Conservation (phyloP, 2,113 vertebrate species). For the Saccopteryx leptura region DNA sequence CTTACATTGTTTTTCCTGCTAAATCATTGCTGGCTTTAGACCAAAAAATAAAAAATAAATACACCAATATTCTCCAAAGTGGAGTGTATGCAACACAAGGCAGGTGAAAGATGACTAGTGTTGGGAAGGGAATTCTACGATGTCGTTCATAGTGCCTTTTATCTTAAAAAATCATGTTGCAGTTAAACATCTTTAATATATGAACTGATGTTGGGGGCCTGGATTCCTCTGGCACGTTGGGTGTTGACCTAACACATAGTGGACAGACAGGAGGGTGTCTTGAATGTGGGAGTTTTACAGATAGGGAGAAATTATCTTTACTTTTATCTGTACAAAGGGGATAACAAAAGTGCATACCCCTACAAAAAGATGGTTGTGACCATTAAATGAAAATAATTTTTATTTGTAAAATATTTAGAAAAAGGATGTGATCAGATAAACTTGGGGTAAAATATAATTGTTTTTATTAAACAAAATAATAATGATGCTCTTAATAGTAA, state of each 20-base stretch:
- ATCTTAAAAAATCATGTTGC: neutral
- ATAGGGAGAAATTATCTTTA: neutral
- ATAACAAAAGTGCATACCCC: neutral
- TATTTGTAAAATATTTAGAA: neutral
- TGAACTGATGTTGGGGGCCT: neutral
- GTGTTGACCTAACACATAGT: fast-evolving
- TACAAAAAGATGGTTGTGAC: neutral
- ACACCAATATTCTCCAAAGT: neutral
- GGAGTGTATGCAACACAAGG: neutral
- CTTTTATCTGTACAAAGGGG: neutral
- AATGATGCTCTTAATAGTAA: neutral
- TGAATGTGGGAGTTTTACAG: neutral
- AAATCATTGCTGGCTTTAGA: neutral
- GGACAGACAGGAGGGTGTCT: neutral
- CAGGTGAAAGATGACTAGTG: neutral
- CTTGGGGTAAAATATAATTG: neutral
- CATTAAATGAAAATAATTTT: neutral
- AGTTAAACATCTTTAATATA: neutral
- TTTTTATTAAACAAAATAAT: slow-evolving; percentile 7
- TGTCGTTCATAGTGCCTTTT: neutral
- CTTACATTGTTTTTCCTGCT: neutral
- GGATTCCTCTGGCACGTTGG: neutral
- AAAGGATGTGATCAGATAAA: neutral
- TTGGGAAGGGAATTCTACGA: too few relatives aligned
- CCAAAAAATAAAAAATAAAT: too few relatives aligned